Evolutionary conservation across 1,140 invertebrate genomes (phyloP).

Genomic region (Amphibalanus amphitrite): DNA sequence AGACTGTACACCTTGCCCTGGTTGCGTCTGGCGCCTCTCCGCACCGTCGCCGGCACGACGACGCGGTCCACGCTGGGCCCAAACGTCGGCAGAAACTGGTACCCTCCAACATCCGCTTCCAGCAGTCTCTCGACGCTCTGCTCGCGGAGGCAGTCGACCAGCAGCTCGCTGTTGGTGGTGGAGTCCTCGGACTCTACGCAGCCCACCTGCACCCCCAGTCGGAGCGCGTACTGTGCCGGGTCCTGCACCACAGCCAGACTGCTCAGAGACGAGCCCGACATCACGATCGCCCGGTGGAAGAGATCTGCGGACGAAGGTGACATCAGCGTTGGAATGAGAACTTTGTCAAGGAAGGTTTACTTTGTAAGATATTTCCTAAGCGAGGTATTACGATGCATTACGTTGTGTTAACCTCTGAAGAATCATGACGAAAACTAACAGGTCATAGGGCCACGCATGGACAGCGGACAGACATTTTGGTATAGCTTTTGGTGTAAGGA

Average conservation of each 20-base stretch:
- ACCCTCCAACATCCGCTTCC: constrained; percentile 13
- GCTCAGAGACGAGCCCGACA: constrained; percentile 81
- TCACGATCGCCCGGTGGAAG: constrained; percentile 79
- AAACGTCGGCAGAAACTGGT: constrained; percentile 44
- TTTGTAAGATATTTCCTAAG: too few relatives aligned
- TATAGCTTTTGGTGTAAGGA: too few relatives aligned
- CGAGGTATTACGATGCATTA: too few relatives aligned
- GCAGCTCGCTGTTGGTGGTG: constrained; percentile 9
- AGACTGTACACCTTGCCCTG: constrained; percentile 29
- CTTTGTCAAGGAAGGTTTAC: too few relatives aligned
- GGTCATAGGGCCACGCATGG: too few relatives aligned
- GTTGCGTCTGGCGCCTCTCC: constrained; percentile 17
- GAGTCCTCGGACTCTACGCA: constrained; percentile 12
- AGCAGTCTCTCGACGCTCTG: constrained; percentile 17
- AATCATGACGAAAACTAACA: too few relatives aligned
- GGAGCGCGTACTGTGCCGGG: constrained; percentile 49
- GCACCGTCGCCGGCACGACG: constrained; percentile 45
- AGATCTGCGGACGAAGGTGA: too few relatives aligned
- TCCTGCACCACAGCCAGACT: constrained; percentile 71
- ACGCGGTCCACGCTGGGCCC: constrained; percentile 67
- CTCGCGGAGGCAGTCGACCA: constrained; percentile 19
- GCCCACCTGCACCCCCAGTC: constrained; percentile 32
- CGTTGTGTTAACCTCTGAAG: too few relatives aligned
- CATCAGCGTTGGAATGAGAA: too few relatives aligned
- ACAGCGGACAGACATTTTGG: too few relatives aligned